Conservation (phyloP, 2,113 vertebrate species). For the Rallus limicola region DNA sequence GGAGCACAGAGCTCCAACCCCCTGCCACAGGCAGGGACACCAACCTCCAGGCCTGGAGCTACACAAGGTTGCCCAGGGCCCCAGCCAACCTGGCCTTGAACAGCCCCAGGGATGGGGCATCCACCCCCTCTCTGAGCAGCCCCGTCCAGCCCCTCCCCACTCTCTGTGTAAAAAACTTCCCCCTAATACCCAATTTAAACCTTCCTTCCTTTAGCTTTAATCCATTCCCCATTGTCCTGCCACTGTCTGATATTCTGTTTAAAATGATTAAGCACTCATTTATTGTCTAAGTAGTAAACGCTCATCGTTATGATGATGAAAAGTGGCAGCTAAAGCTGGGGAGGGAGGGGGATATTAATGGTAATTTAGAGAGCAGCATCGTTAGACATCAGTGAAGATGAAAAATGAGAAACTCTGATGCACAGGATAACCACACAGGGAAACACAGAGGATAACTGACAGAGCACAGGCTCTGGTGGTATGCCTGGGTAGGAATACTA, state of each 20-base stretch:
- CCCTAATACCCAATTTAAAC: too few species aligned
- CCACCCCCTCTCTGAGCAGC: too few species aligned
- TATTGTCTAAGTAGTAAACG: not conserved
- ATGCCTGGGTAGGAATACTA: not conserved
- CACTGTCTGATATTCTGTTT: not conserved
- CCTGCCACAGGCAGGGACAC: too few species aligned
- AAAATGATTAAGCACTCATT: not conserved
- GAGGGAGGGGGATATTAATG: not conserved
- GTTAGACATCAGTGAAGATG: not conserved
- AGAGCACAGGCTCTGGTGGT: not conserved
- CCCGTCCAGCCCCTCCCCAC: too few species aligned
- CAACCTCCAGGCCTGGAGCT: too few species aligned
- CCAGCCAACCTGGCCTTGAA: too few species aligned
- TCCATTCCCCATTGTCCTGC: too few species aligned
- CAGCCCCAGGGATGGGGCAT: too few species aligned
- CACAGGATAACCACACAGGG: not conserved
- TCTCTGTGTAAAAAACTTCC: too few species aligned
- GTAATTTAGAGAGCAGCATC: not conserved
- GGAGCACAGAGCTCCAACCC: too few species aligned
- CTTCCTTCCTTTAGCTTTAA: too few species aligned
- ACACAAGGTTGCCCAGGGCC: too few species aligned
- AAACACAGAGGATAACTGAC: not conserved
- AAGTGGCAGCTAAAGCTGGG: not conserved
- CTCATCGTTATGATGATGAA: not conserved
- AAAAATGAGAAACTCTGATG: constrained; percentile 1